These are phyloP conservation scores for Syngnathus rostellatus DNA, from an alignment of 2,797 vertebrate genomes.

Conservation along the genomic window DNA sequence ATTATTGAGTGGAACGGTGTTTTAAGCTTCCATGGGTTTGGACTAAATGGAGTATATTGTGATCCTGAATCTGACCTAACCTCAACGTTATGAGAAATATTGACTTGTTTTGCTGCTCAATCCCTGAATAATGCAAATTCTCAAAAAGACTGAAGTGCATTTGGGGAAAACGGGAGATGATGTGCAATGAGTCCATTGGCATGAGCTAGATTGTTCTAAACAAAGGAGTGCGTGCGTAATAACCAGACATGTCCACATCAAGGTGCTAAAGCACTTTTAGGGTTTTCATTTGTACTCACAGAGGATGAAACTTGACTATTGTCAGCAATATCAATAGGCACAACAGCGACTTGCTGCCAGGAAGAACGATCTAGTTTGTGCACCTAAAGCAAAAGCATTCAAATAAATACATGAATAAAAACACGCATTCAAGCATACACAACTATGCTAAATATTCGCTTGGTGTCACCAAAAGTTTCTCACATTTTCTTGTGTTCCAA, in stretches of 20 bases:
- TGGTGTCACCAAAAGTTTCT: constrained; percentile 35
- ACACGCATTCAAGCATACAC: background rate
- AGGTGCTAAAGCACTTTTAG: constrained; percentile 23
- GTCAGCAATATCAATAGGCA: constrained; percentile 89
- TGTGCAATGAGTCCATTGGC: background rate
- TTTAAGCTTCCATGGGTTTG: too few relatives aligned
- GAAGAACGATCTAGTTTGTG: constrained; percentile 77
- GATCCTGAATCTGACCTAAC: too few relatives aligned
- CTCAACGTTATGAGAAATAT: too few relatives aligned
- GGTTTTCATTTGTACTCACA: constrained; percentile 70
- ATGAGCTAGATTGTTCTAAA: background rate
- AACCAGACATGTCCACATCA: constrained; percentile 36
- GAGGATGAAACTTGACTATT: constrained; percentile 73
- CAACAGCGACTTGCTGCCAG: constrained; percentile 78
- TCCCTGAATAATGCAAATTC: background rate
- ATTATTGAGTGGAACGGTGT: too few relatives aligned
- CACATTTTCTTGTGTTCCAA: constrained; percentile 86
- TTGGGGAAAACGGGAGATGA: background rate
- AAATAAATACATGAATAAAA: background rate
- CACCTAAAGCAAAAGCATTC: constrained; percentile 64
- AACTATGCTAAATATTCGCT: background rate
- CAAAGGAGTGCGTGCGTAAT: constrained; percentile 8
- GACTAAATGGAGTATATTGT: too few relatives aligned
- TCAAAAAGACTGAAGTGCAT: background rate
- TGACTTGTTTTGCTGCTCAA: background rate